A percentile compares a stretch with the other conserved stretches of the same genome.
These are phyloP conservation scores for Tupiocoris notatus DNA, from an alignment of 2,888 invertebrate genomes.

Conservation along the genomic window DNA sequence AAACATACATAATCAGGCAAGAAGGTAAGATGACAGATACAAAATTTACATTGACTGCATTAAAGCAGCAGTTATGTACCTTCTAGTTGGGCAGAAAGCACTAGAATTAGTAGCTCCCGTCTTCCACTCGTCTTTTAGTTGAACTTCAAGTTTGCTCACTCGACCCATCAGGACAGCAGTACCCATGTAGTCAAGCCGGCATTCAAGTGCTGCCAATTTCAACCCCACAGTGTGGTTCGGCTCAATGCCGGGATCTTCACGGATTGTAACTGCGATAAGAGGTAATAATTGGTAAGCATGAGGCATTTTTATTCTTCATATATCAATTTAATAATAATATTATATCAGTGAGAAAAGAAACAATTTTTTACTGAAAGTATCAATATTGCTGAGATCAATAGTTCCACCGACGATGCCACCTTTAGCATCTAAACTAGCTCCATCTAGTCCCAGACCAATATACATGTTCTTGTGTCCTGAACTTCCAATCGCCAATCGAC, in stretches of 20 bases:
- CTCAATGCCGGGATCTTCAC: slow-evolving; percentile 85
- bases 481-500: slow-evolving; percentile 88
- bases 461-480: slow-evolving; percentile 91
- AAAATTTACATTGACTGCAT: too few species aligned
- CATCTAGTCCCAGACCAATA: slow-evolving; percentile 81
- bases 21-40: too few species aligned
- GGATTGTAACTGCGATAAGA: slow-evolving; percentile 67
- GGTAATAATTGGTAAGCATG: too few species aligned
- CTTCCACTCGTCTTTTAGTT: slow-evolving; percentile 85
- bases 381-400: slow-evolving; percentile 84
- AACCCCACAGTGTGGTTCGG: slow-evolving; percentile 84
- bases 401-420: slow-evolving; percentile 97
- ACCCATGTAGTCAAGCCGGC: slow-evolving; percentile 96
- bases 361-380: slow-evolving; percentile 78
- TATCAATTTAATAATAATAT: too few species aligned
- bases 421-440: slow-evolving; percentile 90
- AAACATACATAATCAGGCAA: too few species aligned
- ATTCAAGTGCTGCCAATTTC: slow-evolving; percentile 79
- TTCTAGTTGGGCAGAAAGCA: slow-evolving; percentile 64
- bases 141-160: slow-evolving; percentile 77
- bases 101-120: slow-evolving; percentile 57
- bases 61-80: too few species aligned
- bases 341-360: too few species aligned
- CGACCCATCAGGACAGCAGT: slow-evolving; percentile 90
- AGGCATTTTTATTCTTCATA: too few species aligned